Conservation (phyloP, 2,888 invertebrate species). For the Hydropsyche betteni region DNA sequence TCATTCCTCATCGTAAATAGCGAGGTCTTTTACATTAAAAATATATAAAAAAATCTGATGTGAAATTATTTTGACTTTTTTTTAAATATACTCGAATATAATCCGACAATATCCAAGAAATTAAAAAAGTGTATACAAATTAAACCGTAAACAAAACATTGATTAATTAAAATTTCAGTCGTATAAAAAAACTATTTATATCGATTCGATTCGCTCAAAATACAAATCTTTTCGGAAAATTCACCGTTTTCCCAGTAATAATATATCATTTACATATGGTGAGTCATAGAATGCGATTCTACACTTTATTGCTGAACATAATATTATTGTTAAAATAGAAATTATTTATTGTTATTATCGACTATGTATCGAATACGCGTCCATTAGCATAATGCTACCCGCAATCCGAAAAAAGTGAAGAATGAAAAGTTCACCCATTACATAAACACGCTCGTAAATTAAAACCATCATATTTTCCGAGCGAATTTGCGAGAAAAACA, state of each 20-base stretch:
- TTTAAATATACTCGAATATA: too few relatives aligned
- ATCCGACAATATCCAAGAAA: too few relatives aligned
- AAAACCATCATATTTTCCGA: slow-evolving; percentile 5
- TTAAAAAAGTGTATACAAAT: too few relatives aligned
- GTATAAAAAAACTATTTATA: too few relatives aligned
- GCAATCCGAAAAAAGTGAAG: slow-evolving; percentile 3
- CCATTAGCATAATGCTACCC: slow-evolving; percentile 21
- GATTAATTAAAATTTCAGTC: too few relatives aligned
- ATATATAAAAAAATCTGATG: too few relatives aligned
- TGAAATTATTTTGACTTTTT: too few relatives aligned
- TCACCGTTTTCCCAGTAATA: not conserved
- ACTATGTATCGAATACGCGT: slow-evolving; percentile 19
- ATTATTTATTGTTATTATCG: slow-evolving; percentile 19
- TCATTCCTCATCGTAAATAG: too few relatives aligned
- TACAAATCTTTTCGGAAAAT: not conserved
- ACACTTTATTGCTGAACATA: not conserved
- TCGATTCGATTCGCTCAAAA: too few relatives aligned
- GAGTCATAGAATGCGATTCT: not conserved
- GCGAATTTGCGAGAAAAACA: slow-evolving; percentile 1
- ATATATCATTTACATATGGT: not conserved
- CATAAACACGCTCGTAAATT: slow-evolving; percentile 23
- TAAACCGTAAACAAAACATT: too few relatives aligned
- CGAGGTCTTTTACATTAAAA: too few relatives aligned
- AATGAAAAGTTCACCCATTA: slow-evolving; percentile 31
- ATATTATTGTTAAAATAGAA: not conserved